phyloP scores from a whole-genome alignment of 2,888 invertebrate genomes.

The Gryllus longicercus region DNA sequence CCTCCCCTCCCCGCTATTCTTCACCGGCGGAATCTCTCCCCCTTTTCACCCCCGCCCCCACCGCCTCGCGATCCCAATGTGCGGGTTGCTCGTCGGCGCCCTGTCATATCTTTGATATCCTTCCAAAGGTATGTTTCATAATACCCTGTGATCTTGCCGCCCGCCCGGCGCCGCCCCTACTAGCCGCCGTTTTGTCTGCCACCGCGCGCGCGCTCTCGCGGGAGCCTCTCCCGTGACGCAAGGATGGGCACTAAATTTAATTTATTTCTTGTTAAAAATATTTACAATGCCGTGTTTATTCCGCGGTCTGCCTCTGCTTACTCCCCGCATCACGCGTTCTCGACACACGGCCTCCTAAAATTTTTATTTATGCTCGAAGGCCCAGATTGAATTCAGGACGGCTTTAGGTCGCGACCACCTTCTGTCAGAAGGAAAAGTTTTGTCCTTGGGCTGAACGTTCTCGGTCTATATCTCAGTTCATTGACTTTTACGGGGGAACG shows the following conservation, averaged over 20 bases:
- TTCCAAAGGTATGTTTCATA: background rate
- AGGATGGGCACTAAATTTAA: background rate
- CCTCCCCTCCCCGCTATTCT: background rate
- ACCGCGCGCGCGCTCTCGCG: too few species aligned
- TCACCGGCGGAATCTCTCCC: background rate
- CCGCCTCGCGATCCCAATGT: background rate
- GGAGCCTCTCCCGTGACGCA: background rate
- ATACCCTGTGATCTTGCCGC: constrained; percentile 2
- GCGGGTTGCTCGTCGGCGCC: background rate
- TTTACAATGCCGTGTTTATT: too few species aligned
- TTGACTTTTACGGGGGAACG: background rate
- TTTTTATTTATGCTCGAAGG: too few species aligned
- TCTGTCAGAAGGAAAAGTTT: background rate
- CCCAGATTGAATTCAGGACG: too few species aligned
- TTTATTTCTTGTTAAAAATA: background rate
- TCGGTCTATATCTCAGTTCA: background rate
- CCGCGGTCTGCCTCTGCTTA: too few species aligned
- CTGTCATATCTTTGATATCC: background rate
- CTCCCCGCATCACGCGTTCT: too few species aligned
- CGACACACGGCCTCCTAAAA: too few species aligned
- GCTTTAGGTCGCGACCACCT: too few species aligned
- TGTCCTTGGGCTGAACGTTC: background rate
- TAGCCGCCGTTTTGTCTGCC: too few species aligned
- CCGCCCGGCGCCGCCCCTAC: background rate
- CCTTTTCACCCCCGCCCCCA: background rate